phyloP scores from a whole-genome alignment of 2,888 invertebrate genomes.

The Plagiodera versicolora region DNA sequence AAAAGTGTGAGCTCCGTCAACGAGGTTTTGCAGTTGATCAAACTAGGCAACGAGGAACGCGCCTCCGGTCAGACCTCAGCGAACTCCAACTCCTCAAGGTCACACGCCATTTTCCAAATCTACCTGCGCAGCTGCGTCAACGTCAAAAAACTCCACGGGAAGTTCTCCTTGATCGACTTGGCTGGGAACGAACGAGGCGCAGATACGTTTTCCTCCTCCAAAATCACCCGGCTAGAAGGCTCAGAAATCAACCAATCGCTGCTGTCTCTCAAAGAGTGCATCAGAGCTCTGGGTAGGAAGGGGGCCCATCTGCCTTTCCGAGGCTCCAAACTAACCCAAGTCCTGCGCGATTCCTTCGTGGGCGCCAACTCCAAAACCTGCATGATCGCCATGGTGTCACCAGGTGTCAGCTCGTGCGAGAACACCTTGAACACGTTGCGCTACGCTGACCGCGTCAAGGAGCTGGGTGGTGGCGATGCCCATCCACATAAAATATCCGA shows the following conservation, averaged over 20 bases:
- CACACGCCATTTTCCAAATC: conserved; percentile 99
- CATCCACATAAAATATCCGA: conserved; percentile 20
- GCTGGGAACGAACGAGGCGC: conserved; percentile 98
- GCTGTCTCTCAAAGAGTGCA: conserved; percentile 96
- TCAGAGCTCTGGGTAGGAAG: conserved; percentile 91
- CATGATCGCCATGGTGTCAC: conserved; percentile 99
- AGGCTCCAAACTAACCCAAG: conserved; percentile 94
- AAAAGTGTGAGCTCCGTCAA: conserved; percentile 87
- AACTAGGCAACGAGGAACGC: conserved; percentile 83
- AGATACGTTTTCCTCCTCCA: conserved; percentile 93
- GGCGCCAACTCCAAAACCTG: conserved; percentile 97
- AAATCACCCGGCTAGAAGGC: conserved; percentile 93
- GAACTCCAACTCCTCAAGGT: conserved; percentile 96
- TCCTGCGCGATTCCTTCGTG: conserved; percentile 92
- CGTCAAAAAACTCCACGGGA: conserved; percentile 84
- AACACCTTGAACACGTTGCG: conserved; percentile 96
- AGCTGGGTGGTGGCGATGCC: conserved; percentile 76
- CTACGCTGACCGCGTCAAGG: conserved; percentile 97
- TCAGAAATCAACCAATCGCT: conserved; percentile 98
- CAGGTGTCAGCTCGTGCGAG: conserved; percentile 93
- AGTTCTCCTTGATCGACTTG: conserved; percentile 97
- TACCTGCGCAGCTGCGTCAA: conserved; percentile 71
- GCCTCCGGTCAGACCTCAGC: conserved; percentile 98
- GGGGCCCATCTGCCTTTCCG: conserved; percentile 96
- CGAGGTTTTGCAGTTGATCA: conserved; percentile 90